These are phyloP conservation scores for Oreohelix idahoensis DNA, from an alignment of 1,140 invertebrate genomes.

Conservation along the genomic window DNA sequence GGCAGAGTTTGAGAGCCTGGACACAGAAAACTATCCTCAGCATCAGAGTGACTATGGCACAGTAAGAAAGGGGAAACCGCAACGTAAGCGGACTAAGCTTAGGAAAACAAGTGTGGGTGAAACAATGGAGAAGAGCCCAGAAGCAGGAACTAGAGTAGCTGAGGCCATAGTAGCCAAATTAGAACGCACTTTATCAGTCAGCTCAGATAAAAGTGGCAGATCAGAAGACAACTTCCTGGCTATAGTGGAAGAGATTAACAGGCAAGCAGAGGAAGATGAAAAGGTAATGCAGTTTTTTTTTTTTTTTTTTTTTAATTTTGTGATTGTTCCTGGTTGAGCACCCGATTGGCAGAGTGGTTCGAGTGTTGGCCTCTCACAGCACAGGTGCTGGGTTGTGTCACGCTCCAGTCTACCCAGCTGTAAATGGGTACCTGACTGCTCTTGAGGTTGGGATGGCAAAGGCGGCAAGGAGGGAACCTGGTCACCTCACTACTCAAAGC, in stretches of 20 bases:
- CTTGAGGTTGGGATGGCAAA: no score
- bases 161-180: neutral
- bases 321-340: no score
- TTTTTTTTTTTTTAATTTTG: no score
- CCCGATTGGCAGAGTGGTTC: no score
- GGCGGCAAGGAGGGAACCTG: no score
- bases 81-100: constrained; percentile 21
- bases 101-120: constrained; percentile 7
- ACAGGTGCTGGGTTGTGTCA: no score
- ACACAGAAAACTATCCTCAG: constrained; percentile 17
- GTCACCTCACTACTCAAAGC: no score
- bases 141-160: neutral
- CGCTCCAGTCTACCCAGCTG: no score
- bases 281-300: no score
- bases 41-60: neutral
- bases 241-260: constrained; percentile 22
- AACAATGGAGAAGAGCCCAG: constrained; percentile 1
- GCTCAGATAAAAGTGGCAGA: constrained; percentile 57
- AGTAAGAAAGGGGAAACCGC: constrained; percentile 40
- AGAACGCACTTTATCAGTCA: constrained; percentile 53
- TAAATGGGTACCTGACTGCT: no score
- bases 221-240: constrained; percentile 45
- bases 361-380: no score
- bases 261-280: constrained; percentile 32
- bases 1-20: constrained; percentile 73